phyloP scores from a whole-genome alignment of 2,888 invertebrate genomes.

The Junonia oenone region DNA sequence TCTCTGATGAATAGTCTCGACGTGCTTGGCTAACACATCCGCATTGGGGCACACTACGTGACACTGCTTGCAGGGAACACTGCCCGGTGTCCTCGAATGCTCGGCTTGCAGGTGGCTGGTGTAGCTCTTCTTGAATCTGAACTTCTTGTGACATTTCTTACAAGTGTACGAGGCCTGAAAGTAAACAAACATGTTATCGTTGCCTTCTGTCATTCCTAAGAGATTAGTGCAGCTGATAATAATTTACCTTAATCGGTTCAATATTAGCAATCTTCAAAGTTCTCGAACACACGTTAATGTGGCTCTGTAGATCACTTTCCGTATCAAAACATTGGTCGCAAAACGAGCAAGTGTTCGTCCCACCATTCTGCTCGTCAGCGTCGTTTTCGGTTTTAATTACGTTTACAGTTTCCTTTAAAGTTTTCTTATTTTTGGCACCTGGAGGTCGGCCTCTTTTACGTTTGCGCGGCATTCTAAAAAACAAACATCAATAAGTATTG shows the following conservation, averaged over 20 bases:
- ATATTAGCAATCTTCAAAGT: not conserved
- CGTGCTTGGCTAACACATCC: slow-evolving; percentile 82
- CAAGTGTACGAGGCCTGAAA: slow-evolving; percentile 51
- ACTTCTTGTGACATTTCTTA: slow-evolving; percentile 84
- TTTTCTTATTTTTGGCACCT: slow-evolving; percentile 39
- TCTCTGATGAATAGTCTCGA: slow-evolving; percentile 80
- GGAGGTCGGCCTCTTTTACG: slow-evolving; percentile 48
- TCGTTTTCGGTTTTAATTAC: slow-evolving; percentile 29
- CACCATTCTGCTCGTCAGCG: slow-evolving; percentile 3
- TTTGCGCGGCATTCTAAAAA: slow-evolving; percentile 54
- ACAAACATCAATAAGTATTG: slow-evolving; percentile 32
- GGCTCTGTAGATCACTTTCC: slow-evolving; percentile 3
- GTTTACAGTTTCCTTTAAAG: slow-evolving; percentile 9
- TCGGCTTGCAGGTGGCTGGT: slow-evolving; percentile 83
- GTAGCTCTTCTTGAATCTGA: slow-evolving; percentile 83
- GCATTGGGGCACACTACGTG: slow-evolving; percentile 82
- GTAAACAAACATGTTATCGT: slow-evolving; percentile 6
- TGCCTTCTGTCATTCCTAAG: not conserved
- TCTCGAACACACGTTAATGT: slow-evolving; percentile 9
- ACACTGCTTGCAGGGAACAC: slow-evolving; percentile 83
- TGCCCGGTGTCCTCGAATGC: slow-evolving; percentile 81
- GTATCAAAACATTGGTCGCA: slow-evolving; percentile 21
- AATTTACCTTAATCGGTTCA: slow-evolving; percentile 11
- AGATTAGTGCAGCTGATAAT: not conserved
- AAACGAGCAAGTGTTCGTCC: slow-evolving; percentile 8